phyloP scores from a whole-genome alignment of 2,113 vertebrate species.

The Noctilio leporinus region DNA sequence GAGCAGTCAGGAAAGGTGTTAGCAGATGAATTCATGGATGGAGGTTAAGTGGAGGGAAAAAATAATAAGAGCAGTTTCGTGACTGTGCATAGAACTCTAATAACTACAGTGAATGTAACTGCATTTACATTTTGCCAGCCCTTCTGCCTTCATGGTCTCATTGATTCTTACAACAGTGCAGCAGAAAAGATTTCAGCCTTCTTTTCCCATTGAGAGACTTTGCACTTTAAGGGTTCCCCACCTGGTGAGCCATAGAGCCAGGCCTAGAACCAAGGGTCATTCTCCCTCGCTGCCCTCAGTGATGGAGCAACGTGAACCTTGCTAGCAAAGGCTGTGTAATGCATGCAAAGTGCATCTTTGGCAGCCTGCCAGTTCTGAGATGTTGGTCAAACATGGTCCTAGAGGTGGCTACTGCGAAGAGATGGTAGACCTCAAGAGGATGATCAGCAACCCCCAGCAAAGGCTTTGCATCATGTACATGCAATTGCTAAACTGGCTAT shows the following conservation, averaged over 20 bases:
- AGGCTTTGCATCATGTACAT: constrained; percentile 94
- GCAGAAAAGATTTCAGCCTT: background rate
- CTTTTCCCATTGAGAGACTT: background rate
- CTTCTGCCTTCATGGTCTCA: background rate
- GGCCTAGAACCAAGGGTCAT: background rate
- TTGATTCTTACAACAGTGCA: background rate
- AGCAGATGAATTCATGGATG: background rate
- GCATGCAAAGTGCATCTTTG: background rate
- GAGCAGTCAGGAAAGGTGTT: background rate
- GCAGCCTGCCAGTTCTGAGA: background rate
- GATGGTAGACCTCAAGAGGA: constrained; percentile 96
- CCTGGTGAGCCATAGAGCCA: background rate
- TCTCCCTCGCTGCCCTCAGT: background rate
- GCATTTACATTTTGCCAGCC: background rate
- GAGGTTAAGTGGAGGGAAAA: background rate
- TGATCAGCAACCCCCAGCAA: constrained; percentile 98
- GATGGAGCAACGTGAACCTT: no score
- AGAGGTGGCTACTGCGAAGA: constrained; percentile 86
- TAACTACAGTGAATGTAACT: background rate
- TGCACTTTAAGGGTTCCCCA: background rate
- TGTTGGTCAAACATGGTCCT: background rate
- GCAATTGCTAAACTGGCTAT: constrained; percentile 94
- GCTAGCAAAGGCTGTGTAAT: background rate
- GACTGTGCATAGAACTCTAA: background rate
- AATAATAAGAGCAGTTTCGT: background rate